Base-by-base conservation (phyloP, 2,797 vertebrate genomes). In the Sebastiscus albofasciatus region DNA sequence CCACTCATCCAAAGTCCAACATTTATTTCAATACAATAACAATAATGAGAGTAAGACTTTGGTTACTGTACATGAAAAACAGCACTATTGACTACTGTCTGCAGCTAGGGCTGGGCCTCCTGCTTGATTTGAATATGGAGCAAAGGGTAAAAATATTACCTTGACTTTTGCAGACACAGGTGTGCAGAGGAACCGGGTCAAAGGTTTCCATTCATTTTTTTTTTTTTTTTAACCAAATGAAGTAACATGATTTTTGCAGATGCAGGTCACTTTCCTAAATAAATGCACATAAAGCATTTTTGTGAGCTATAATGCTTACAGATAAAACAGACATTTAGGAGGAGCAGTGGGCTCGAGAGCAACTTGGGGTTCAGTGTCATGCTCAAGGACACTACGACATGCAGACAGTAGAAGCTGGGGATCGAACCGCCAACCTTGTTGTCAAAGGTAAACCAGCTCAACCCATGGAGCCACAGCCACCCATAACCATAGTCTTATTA, bases 1-100 rank as follows among this genome's bases (percentile, higher is more conserved):
- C 36, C 6, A 83, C 22, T 85, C 18, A 87, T 70, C 79, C 87
- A 93, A 94, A 93, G 92, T 94, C 90, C 88, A 90, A 60, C 71
- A 64, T 72, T 77, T 86, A 56, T 89, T 88, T 83, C 52, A 87
- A 79, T 90, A 91, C 82, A 93, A 91, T 72, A 92, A 94, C 81
- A 90, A 49, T 20, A 49, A 49, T 49, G 46, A 49, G 59, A 67
- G 31, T 65, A 31, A 66, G 65, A 72, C 68, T 76, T 79, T 74
- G 34, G 24, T 27, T 55, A 75, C 20, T 77, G 33, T 67, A 34
- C 33, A 64, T 65, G 24, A 77, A 86, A 59, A 86, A 81, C 5
- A 85, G 20, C 18, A 8, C 20, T 39, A 27, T n/a, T 77, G 67
- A 46, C 65, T 61, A 24, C 12, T 72, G 54, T 77, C n/a, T 75